Evolutionary conservation across 2,113 vertebrate genomes (phyloP).

Genomic region (Ammodytes dubius): DNA sequence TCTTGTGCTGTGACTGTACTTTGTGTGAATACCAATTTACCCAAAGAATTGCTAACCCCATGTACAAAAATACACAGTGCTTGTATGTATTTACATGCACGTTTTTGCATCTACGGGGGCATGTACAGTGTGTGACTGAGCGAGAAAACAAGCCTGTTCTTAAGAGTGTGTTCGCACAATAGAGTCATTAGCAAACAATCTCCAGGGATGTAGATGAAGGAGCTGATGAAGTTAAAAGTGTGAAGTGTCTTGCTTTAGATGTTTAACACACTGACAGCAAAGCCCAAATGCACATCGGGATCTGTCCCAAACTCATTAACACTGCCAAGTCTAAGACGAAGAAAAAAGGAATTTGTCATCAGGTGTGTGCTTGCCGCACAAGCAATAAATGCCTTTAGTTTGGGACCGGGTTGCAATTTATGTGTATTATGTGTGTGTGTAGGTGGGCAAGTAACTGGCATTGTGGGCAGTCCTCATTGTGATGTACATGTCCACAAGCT

Average conservation of each 20-base stretch:
- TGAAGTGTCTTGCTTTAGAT: slow-evolving; percentile 41
- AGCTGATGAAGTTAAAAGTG: slow-evolving; percentile 39
- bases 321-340: not conserved
- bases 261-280: slow-evolving; percentile 27
- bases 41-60: not conserved
- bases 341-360: too few relatives aligned
- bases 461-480: slow-evolving; percentile 3
- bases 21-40: not conserved
- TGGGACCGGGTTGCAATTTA: not conserved
- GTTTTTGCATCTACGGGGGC: not conserved
- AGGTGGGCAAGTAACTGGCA: slow-evolving; percentile 5
- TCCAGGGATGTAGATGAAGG: slow-evolving; percentile 40
- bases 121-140: not conserved
- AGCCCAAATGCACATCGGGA: slow-evolving; percentile 26
- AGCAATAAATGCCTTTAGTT: not conserved
- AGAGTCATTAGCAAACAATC: slow-evolving; percentile 48
- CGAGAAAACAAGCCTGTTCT: slow-evolving; percentile 5
- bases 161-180: slow-evolving; percentile 10
- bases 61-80: not conserved
- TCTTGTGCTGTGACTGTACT: not conserved
- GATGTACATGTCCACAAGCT: slow-evolving; percentile 22
- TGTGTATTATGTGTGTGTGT: not conserved
- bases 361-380: not conserved
- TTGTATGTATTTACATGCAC: not conserved
- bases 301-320: slow-evolving; percentile 31